Conservation (phyloP, 2,888 invertebrate species). For the Diplolepis rosae region DNA sequence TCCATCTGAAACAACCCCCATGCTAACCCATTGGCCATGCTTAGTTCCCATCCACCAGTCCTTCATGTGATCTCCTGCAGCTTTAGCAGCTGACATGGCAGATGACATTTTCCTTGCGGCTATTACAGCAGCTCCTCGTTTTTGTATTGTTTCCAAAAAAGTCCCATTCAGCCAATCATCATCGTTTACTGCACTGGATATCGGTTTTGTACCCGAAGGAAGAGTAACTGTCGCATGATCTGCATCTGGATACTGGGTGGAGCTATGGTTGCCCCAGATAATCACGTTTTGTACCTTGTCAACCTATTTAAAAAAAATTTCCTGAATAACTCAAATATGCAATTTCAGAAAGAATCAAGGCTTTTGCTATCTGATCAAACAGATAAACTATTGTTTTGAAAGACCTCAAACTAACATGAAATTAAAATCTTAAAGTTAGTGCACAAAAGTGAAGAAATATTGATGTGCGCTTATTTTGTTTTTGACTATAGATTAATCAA, state of each 20-base stretch:
- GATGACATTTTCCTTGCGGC: conserved; percentile 98
- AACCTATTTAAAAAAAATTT: conserved; percentile 72
- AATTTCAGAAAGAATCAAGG: too few species aligned
- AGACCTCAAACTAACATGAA: too few species aligned
- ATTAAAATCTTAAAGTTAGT: too few species aligned
- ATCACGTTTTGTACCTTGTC: conserved; percentile 90
- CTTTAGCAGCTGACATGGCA: conserved; percentile 99
- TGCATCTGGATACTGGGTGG: conserved; percentile 98
- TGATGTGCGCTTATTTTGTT: too few species aligned
- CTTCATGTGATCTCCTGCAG: conserved; percentile 97
- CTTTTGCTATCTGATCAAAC: too few species aligned
- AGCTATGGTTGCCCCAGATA: conserved; percentile 99
- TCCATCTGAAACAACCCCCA: conserved; percentile 98
- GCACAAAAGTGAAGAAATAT: too few species aligned
- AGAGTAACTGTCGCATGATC: conserved; percentile 81
- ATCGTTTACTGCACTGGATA: conserved; percentile 85
- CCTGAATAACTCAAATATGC: too few species aligned
- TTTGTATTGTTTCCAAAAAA: conserved; percentile 95
- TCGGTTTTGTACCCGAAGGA: conserved; percentile 77
- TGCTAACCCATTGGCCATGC: conserved; percentile 87
- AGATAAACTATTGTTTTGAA: too few species aligned
- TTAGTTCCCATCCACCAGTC: conserved; percentile 96
- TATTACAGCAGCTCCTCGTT: conserved; percentile 97
- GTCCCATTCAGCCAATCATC: conserved; percentile 85
- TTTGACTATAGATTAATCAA: too few species aligned